Evolutionary conservation across 1,140 invertebrate genomes (phyloP), one percentile per base, ranked within the genome.

Genomic region (Ostrea denselamellosa): DNA sequence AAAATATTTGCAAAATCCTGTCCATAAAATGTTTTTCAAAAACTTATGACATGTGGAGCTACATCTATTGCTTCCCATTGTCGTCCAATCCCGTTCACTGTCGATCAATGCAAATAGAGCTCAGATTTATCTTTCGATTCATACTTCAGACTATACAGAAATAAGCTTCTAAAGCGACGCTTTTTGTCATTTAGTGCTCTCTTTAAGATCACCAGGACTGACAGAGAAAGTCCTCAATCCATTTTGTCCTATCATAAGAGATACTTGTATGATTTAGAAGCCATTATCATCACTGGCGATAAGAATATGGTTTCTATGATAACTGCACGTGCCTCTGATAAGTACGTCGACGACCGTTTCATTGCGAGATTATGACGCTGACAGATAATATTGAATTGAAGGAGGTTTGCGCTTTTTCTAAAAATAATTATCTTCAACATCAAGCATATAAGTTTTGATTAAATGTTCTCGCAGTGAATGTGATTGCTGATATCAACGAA

Each of bases 131-230:
- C 25, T 77, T 77, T 77, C 22, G 25, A 34, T 28, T 28, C 68
- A 4, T 17, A 34, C 25, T 25, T 28, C 8, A 77, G 68, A 28
- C 25, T 28, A 25, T 28, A 77, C 68, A 77, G 25, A 25, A 77
- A 77, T 77, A 77, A 77, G 68, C 68, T 77, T 77, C 68, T 77
- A 77, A 77, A 9, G 68, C 68, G 68, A 25, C 12, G 14, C 68
- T 77, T 77, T 62, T 77, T 77, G 28, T 77, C 68, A 28, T 77
- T 77, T 28, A 34, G 25, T 34, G 68, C 14, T 28, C 25, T 77
- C 68, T 77, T 77, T 28, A 34, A 25, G 12, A 25, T 77, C 68
- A 25, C 28, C 68, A 34, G 68, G 68, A 25, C 68, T 77, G 68
- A 77, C 68, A 77, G 25, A 22, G 22, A 12, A 77, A 25, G 68